Base-by-base conservation (phyloP, 2,888 invertebrate genomes). In the Unio delphinus region DNA sequence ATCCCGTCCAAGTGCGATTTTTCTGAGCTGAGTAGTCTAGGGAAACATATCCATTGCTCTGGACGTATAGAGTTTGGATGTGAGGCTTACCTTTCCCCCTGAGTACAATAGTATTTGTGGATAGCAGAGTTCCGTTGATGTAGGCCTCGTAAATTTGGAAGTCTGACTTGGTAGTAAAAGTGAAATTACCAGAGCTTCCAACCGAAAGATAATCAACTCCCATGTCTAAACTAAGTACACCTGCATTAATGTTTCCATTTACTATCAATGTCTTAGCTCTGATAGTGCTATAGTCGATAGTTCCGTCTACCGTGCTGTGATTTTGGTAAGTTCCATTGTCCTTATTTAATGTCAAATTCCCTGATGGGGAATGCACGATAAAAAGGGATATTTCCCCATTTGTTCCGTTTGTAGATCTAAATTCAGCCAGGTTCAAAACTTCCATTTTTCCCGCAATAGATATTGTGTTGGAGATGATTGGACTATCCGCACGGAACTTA, bases 51-150 rank as follows among this genome's bases (percentile, higher is more conserved):
- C 81, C 83, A 61, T 70, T 70, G 26, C 64, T 64, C 11, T 75
- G 79, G 11, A 83, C 73, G 11, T 60, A 20, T 3, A 83, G 68
- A 7, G 45, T 34, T 18, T 74, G 67, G 5, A 75, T 73, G 34
- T 75, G 76, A 17, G 74, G 62, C 0, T 74, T 20, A 20, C 61
- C 68, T 34, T 63, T 66, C 7, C 81, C 82, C 55, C 64, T 62
- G 20, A 83, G 66, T 15, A 66, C 71, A 11, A 82, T 23, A 26
- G 80, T 81, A 23, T 68, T 54, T 17, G 67, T 63, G 17, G 77
- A 70, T 26, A 68, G 77, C 54, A 83, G 65, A 4, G 74, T 67
- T 26, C 83, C 83, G 68, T 80, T 75, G 11, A 74, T 65, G 28
- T 69, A 67, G 34, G 80, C 56, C 59, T 70, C 73, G 62, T 80